Evolutionary conservation across 1,140 invertebrate genomes (phyloP), one percentile per base, ranked within the genome.

Genomic region (Cryptotermes secundus): DNA sequence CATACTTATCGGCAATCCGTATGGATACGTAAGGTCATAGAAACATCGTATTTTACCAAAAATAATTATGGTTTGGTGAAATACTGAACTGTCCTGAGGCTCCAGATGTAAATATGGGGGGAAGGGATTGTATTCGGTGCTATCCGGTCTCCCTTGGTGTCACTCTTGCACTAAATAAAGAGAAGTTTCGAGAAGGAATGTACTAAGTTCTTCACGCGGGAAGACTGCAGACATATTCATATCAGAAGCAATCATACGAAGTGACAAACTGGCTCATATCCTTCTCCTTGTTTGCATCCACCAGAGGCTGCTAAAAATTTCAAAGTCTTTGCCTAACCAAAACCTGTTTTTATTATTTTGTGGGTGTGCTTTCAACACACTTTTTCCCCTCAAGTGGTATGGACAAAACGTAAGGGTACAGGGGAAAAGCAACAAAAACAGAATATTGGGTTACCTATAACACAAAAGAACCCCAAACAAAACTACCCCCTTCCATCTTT

Each of bases 381-480:
- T 9, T 10, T n/a, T n/a, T n/a, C 59, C 59, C n/a, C n/a, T n/a
- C 7, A 72, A 72, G 59, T n/a, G 59, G n/a, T 72, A 72, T 72
- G 26, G 2, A 72, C 59, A 72, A 72, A 72, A 72, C n/a, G 2
- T 26, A 72, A 72, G 59, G n/a, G 26, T 31, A 26, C 59, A 49
- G 2, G 31, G 26, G n/a, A 26, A 72, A 72, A 31, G 59, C 2
- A 72, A 31, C 26, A 10, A 72, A 26, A 72, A 31, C n/a, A 72
- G 59, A 72, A 72, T 72, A 72, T 72, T 72, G 26, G 59, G 59
- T 72, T 72, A 72, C 59, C 59, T 72, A 72, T 72, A 72, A 72
- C n/a, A 72, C 59, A 72, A 72, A 72, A 72, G 59, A 31, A 72
- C 59, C 59, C 59, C 59, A 72, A 72, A 72, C 59, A 72, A 72